Evolutionary conservation across 2,797 vertebrate genomes (phyloP).

Genomic region (Myotis planiceps): DNA sequence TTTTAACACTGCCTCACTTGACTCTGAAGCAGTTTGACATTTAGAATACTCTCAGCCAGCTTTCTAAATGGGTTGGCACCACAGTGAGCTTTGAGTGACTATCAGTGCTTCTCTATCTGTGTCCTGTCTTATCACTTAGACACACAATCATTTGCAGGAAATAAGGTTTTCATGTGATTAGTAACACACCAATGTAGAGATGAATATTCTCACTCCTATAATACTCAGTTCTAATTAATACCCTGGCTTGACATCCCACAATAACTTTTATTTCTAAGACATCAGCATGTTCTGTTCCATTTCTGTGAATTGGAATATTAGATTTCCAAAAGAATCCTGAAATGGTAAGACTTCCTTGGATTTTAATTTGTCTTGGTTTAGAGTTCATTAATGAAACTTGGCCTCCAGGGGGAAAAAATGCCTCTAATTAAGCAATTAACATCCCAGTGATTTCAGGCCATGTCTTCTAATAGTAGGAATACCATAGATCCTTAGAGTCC

Average conservation of each 20-base stretch:
- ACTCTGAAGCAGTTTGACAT: neutral
- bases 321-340: constrained; percentile 11
- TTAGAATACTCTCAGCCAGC: neutral
- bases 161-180: neutral
- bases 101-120: neutral
- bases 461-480: neutral
- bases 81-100: neutral
- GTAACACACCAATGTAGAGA: neutral
- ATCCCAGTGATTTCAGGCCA: neutral
- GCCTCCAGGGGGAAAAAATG: neutral
- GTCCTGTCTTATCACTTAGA: neutral
- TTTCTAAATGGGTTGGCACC: constrained; percentile 12
- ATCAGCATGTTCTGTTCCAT: neutral
- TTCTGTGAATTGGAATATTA: constrained; percentile 5
- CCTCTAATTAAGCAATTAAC: neutral
- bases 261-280: constrained; percentile 14
- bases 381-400: neutral
- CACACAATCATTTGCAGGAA: neutral
- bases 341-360: neutral
- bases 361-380: constrained; percentile 42
- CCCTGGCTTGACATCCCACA: neutral
- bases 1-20: neutral
- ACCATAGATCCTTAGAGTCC: neutral
- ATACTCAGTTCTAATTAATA: constrained; percentile 2
- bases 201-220: neutral